phyloP scores from a whole-genome alignment of 1,140 invertebrate species.

The Physella acuta region DNA sequence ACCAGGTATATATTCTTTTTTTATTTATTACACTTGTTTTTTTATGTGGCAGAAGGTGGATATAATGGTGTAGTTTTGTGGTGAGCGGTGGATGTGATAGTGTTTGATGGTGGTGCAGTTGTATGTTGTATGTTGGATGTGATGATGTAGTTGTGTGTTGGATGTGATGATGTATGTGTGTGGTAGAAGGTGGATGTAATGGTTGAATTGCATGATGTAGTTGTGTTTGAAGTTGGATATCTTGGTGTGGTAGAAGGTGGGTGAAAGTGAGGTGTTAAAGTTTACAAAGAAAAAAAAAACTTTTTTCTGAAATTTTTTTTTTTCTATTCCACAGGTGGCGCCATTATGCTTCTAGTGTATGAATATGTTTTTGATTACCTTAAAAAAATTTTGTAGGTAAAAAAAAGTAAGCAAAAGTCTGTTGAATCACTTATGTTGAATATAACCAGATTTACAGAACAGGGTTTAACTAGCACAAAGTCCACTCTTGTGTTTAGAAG shows the following conservation, averaged over 20 bases:
- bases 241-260: not conserved
- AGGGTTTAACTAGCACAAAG: too few species aligned
- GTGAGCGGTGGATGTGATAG: not conserved
- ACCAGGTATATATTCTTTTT: conserved; percentile 66
- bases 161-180: not conserved
- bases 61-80: not conserved
- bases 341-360: conserved; percentile 55
- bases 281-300: not conserved
- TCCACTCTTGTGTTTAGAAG: too few species aligned
- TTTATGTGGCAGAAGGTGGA: not conserved
- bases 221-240: not conserved
- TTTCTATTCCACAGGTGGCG: conserved; percentile 45
- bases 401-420: too few species aligned
- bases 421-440: too few species aligned
- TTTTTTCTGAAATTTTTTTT: conserved; percentile 6
- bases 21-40: not conserved
- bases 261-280: not conserved
- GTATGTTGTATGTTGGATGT: not conserved
- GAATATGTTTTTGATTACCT: conserved; percentile 50
- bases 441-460: too few species aligned
- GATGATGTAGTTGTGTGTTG: not conserved
- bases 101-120: not conserved
- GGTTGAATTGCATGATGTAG: not conserved
- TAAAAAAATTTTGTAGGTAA: conserved; percentile 41
- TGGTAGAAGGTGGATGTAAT: not conserved